phyloP scores from a whole-genome alignment of 1,140 invertebrate genomes.

The Psilanteris sp. region DNA sequence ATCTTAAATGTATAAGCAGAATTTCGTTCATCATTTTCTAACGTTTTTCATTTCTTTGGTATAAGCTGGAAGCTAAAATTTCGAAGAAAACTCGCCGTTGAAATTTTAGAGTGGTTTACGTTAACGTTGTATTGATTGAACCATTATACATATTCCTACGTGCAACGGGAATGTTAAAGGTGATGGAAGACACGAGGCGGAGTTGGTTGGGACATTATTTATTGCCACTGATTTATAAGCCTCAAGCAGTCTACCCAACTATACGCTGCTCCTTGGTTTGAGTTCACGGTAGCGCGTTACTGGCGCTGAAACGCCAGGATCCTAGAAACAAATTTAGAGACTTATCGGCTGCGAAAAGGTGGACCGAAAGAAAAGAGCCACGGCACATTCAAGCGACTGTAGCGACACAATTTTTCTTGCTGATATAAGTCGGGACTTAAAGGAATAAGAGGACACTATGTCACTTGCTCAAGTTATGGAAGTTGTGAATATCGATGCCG shows the following conservation, averaged over 20 bases:
- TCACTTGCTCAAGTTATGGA: conserved; percentile 46
- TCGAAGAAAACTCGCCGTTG: conserved; percentile 20
- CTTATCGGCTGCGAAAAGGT: conserved; percentile 42
- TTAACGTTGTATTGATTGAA: conserved; percentile 57
- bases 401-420: conserved; percentile 49
- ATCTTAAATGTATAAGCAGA: no score
- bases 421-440: conserved; percentile 28
- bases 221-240: conserved; percentile 69
- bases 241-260: conserved; percentile 57
- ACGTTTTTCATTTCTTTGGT: neutral
- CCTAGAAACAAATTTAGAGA: conserved; percentile 62
- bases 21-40: no score
- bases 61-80: neutral
- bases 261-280: conserved; percentile 47
- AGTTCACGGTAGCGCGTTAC: no score
- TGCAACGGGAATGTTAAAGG: conserved; percentile 63
- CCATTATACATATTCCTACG: conserved; percentile 60
- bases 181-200: conserved; percentile 61
- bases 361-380: conserved; percentile 31
- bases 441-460: conserved; percentile 13
- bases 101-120: conserved; percentile 28
- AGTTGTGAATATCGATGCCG: conserved; percentile 51
- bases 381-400: conserved; percentile 10
- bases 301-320: conserved; percentile 46
- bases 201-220: conserved; percentile 65